Conservation (phyloP, 2,797 vertebrate genomes). For the Coranthus polyacanthus region DNA sequence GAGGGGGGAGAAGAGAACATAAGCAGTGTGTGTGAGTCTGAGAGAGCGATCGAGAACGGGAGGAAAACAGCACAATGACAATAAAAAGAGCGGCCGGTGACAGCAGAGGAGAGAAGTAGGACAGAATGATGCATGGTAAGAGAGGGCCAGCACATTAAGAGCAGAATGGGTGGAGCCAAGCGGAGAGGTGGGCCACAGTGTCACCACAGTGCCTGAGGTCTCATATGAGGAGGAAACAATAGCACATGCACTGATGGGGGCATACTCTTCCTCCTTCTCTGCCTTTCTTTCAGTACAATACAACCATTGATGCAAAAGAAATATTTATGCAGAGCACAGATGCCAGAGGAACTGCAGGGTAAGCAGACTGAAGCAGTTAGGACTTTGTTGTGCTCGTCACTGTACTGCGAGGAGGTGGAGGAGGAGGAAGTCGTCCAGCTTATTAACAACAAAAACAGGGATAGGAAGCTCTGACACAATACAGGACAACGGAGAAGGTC, state of each 20-base stretch:
- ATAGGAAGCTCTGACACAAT: conserved; percentile 72
- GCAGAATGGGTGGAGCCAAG: conserved; percentile 73
- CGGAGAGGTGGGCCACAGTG: conserved; percentile 61
- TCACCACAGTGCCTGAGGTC: conserved; percentile 39
- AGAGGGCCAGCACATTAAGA: conserved; percentile 54
- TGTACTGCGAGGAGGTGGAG: conserved; percentile 52
- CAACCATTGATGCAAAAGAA: conserved; percentile 76
- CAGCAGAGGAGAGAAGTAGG: conserved; percentile 72
- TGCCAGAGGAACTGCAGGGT: conserved; percentile 61
- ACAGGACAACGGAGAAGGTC: conserved; percentile 54
- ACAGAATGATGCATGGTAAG: conserved; percentile 70
- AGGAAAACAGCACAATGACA: conserved; percentile 50
- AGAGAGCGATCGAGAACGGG: conserved; percentile 24
- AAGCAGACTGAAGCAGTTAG: conserved; percentile 37
- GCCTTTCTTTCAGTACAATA: conserved; percentile 66
- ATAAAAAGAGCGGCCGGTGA: conserved; percentile 62
- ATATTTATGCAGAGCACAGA: conserved; percentile 77
- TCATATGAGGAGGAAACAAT: conserved; percentile 70
- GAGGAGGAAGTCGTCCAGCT: conserved; percentile 63
- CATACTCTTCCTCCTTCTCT: conserved; percentile 57
- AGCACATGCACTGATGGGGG: conserved; percentile 51
- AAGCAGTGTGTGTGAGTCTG: conserved; percentile 20
- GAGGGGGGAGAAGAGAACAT: conserved; percentile 44
- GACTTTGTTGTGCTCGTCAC: conserved; percentile 58
- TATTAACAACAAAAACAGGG: conserved; percentile 66